Evolutionary conservation across 2,113 vertebrate genomes (phyloP), one percentile per base, ranked within the genome.

Genomic region (Acrocephalus kingi): DNA sequence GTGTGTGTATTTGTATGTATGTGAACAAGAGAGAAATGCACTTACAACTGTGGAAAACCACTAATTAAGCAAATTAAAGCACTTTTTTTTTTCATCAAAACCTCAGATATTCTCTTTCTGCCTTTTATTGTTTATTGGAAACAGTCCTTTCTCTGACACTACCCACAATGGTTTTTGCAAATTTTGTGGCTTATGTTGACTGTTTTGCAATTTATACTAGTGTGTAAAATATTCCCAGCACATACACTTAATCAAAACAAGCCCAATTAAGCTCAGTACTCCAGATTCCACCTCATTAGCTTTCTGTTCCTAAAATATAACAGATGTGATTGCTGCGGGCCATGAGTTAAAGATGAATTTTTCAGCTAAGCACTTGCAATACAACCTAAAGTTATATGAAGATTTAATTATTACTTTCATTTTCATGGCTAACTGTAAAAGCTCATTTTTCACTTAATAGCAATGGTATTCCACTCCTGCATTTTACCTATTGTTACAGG

Each of bases 161-260:
- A 97, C 39, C 78, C 97, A 96, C 96, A 97, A 97, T 87, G 94
- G 75, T 96, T 93, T 97, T 97, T 97, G 93, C 80, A 92, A 98
- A 97, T 97, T 94, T 94, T 97, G 95, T 93, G 95, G 96, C 91
- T 97, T 96, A 90, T 84, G 31, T 86, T 95, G 94, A 92, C 97
- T 97, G 97, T 97, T 98, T 97, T 97, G 95, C 97, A 97, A 96
- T 98, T 98, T 98, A 97, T 98, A 94, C 97, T 96, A 97, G 97
- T 96, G 97, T 97, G 96, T 98, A 97, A 97, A 98, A 98, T 97
- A 98, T 98, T 98, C 98, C 97, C 97, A 97, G 98, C 98, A 98
- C 98, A 98, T 98, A 97, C 94, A 97, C 97, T 98, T 98, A 98
- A 98, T 98, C 98, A 98, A 98, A 98, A 98, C 97, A 98, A 98